A percentile compares a stretch with the other conserved stretches of the same genome.
phyloP scores from a whole-genome alignment of 2,797 vertebrate species.

The Microctenopoma stevenorrisi region DNA sequence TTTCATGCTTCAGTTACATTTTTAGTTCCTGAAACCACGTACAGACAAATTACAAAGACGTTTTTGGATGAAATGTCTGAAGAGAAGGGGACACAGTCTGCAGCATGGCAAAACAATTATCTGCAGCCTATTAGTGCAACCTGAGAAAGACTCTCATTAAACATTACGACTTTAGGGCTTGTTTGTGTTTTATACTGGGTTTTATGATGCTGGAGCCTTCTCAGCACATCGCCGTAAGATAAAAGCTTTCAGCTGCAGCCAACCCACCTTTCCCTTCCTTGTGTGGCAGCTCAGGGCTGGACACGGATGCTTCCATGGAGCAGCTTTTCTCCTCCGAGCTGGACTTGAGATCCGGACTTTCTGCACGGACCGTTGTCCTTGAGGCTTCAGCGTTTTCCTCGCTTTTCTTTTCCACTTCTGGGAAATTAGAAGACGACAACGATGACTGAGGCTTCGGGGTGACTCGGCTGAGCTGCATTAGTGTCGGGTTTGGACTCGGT shows the following conservation, averaged over 20 bases:
- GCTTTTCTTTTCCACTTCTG: slow-evolving; percentile 92
- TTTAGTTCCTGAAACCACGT: background rate
- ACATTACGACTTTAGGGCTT: slow-evolving; percentile 91
- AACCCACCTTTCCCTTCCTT: slow-evolving; percentile 99
- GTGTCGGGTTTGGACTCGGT: slow-evolving; percentile 91
- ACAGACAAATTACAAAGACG: no score
- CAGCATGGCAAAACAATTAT: slow-evolving; percentile 71
- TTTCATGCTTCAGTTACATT: background rate
- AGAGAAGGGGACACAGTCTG: slow-evolving; percentile 35
- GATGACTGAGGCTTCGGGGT: slow-evolving; percentile 90
- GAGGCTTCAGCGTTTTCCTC: slow-evolving; percentile 87
- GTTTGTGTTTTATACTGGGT: slow-evolving; percentile 92
- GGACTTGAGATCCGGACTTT: slow-evolving; percentile 90
- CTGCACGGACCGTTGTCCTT: slow-evolving; percentile 87
- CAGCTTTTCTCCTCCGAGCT: slow-evolving; percentile 89
- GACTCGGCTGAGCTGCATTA: slow-evolving; percentile 93
- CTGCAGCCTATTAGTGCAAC: slow-evolving; percentile 83
- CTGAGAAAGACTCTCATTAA: slow-evolving; percentile 89
- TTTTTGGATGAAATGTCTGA: slow-evolving; percentile 22
- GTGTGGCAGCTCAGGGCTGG: slow-evolving; percentile 94
- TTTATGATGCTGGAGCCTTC: slow-evolving; percentile 90
- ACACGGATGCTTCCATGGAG: slow-evolving; percentile 89
- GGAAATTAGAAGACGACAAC: slow-evolving; percentile 70
- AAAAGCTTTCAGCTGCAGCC: slow-evolving; percentile 83
- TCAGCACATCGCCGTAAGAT: slow-evolving; percentile 87